These are phyloP conservation scores for Platycheirus rosarum DNA, from an alignment of 2,888 invertebrate species.

Conservation along the genomic window DNA sequence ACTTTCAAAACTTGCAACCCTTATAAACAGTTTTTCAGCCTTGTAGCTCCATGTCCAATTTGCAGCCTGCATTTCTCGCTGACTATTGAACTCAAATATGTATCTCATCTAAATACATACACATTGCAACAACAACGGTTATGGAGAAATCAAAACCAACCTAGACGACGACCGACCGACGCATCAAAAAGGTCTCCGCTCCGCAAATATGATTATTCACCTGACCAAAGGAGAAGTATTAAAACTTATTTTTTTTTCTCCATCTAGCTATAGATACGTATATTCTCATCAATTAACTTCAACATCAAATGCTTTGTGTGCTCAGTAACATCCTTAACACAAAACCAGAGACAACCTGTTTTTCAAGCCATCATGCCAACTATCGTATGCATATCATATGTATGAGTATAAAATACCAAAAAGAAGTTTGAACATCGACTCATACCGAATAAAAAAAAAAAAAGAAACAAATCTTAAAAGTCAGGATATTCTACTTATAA, in stretches of 20 bases:
- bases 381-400: constrained; percentile 13
- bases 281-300: constrained; percentile 56
- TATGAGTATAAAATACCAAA: constrained; percentile 13
- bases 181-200: not conserved
- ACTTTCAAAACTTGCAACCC: too few relatives aligned
- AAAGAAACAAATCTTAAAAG: constrained; percentile 36
- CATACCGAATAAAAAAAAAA: constrained; percentile 1
- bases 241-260: constrained; percentile 1
- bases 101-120: not conserved
- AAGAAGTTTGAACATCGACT: constrained; percentile 10
- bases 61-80: not conserved
- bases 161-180: too few relatives aligned
- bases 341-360: constrained; percentile 36
- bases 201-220: constrained; percentile 11
- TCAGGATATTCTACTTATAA: constrained; percentile 67
- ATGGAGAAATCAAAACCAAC: not conserved
- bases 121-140: not conserved
- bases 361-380: constrained; percentile 20
- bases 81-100: constrained; percentile 7
- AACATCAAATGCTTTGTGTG: constrained; percentile 32
- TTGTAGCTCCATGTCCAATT: too few relatives aligned
- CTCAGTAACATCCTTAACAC: constrained; percentile 33
- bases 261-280: not conserved
- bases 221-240: constrained; percentile 5
- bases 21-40: too few relatives aligned